Evolutionary conservation across 37 sponge, comb jelly and placozoan species (phyloP).

Genomic region (Amphimedon queenslandica): DNA sequence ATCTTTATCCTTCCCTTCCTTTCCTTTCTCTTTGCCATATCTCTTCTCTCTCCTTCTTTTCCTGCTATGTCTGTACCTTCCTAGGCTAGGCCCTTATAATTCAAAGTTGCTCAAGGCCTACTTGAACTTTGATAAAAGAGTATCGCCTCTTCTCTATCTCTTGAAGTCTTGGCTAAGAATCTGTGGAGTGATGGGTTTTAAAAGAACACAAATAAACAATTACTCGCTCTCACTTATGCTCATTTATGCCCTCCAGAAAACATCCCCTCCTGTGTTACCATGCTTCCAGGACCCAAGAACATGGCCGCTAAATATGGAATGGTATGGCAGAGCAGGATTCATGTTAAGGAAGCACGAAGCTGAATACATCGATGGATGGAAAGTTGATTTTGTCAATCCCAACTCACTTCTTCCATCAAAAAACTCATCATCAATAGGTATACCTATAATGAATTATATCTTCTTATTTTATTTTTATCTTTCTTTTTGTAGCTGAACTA

Average conservation of each 20-base stretch:
- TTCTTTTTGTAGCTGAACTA: slow-evolving; percentile 22
- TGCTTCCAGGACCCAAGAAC: slow-evolving; percentile 50
- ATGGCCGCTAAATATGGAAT: slow-evolving; percentile 63
- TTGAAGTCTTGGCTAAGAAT: slow-evolving; percentile 28
- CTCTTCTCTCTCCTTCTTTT: background rate
- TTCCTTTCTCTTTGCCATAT: background rate
- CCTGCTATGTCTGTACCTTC: background rate
- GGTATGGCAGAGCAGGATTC: slow-evolving; percentile 22
- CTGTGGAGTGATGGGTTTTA: slow-evolving; percentile 1
- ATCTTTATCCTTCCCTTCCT: background rate
- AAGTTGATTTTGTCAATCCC: slow-evolving; percentile 11
- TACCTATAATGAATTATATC: background rate
- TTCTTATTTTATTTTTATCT: background rate
- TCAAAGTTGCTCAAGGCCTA: slow-evolving; percentile 43
- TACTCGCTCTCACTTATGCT: slow-evolving; percentile 59
- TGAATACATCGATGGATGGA: slow-evolving; percentile 5
- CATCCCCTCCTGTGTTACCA: slow-evolving; percentile 58
- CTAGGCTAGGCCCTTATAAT: slow-evolving; percentile 41
- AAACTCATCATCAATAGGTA: slow-evolving; percentile 38
- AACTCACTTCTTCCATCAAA: slow-evolving; percentile 32
- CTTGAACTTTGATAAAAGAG: slow-evolving; percentile 35
- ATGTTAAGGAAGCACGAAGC: background rate
- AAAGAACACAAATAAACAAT: slow-evolving; percentile 31
- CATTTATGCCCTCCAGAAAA: slow-evolving; percentile 38
- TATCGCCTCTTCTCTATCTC: slow-evolving; percentile 13